Evolutionary conservation across 2,113 vertebrate species (phyloP), one percentile per base, ranked within the genome.

Genomic region (Diadophis punctatus): DNA sequence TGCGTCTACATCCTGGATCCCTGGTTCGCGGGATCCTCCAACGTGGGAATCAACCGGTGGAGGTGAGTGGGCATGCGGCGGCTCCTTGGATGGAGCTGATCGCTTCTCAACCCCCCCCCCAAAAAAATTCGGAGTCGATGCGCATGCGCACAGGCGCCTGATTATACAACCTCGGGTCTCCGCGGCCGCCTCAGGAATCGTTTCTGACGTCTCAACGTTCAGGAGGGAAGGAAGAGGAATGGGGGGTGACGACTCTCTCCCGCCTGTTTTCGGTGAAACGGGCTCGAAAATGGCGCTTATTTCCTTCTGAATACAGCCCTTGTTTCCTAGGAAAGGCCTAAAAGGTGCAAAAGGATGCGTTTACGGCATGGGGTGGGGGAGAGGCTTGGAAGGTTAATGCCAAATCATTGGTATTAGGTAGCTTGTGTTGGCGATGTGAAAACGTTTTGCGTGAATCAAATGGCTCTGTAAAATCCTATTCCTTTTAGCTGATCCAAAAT

Each of bases 11-110:
- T 99, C 97, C 97, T 99, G 86, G 99, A 99, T 95, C 99, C 99
- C 86, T 99, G 99, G 99, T 99, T 99, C 95, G 99, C 99, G 0
- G 99, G 99, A n/a, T 99, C 99, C 4, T 99, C 99, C 95, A 99
- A 99, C 96, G 99, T 99, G 87, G 99, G 99, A 85, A 99, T 99
- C 98, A 99, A 98, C 98, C 98, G 99, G 98, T 99, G 99, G 99
- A 98, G 99, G 99, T 99, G 97, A 98, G 56, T 4, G 86, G 51
- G 25, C 14, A 9, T 30, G 5, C n/a, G 16, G 7, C 68, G n/a
- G 74, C n/a, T 84, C 48, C 30, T 25, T 20, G 49, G 52, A 68
- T 5, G 43, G 27, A 52, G 34, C 18, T 11, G 14, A 0, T 34
- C 20, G 39, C 34, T 58, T 34, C 6, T 85, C 46, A 25, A 51